Conservation (phyloP, 2,888 invertebrate species). For the Lampropteryx suffumata region DNA sequence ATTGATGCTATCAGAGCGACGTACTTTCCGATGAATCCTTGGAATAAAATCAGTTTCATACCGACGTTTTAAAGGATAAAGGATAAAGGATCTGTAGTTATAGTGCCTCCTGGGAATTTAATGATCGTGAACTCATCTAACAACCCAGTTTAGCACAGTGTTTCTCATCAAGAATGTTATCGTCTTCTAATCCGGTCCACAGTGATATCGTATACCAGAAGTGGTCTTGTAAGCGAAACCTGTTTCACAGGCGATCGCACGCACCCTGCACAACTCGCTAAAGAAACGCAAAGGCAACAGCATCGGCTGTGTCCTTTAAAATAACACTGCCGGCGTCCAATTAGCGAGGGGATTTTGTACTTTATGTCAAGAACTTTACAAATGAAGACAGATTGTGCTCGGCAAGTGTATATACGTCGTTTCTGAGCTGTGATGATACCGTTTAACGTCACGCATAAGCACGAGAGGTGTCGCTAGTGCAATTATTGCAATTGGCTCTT, state of each 20-base stretch:
- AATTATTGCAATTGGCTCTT: conserved; percentile 82
- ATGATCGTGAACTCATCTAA: conserved; percentile 65
- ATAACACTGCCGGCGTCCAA: conserved; percentile 43
- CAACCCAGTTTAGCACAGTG: conserved; percentile 70
- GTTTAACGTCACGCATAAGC: conserved; percentile 74
- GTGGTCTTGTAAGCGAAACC: conserved; percentile 73
- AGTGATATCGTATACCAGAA: conserved; percentile 79
- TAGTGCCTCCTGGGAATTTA: conserved; percentile 61
- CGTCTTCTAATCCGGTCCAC: conserved; percentile 77
- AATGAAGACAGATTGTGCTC: conserved; percentile 45
- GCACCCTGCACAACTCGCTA: conserved; percentile 60
- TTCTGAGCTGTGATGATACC: conserved; percentile 45
- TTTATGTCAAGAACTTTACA: conserved; percentile 45
- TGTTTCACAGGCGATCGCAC: conserved; percentile 68
- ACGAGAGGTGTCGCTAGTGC: conserved; percentile 76
- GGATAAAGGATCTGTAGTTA: conserved; percentile 51
- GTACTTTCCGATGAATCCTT: conserved; percentile 7
- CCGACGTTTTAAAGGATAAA: conserved; percentile 50
- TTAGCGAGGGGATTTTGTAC: conserved; percentile 47
- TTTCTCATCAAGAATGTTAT: conserved; percentile 73
- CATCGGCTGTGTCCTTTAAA: conserved; percentile 40
- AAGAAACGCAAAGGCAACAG: conserved; percentile 61
- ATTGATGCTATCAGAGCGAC: conserved; percentile 1
- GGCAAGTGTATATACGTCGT: conserved; percentile 48
- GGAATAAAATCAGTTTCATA: conserved; percentile 48